Evolutionary conservation across 2,797 vertebrate genomes (phyloP).

Genomic region (Periophthalmus magnuspinnatus): DNA sequence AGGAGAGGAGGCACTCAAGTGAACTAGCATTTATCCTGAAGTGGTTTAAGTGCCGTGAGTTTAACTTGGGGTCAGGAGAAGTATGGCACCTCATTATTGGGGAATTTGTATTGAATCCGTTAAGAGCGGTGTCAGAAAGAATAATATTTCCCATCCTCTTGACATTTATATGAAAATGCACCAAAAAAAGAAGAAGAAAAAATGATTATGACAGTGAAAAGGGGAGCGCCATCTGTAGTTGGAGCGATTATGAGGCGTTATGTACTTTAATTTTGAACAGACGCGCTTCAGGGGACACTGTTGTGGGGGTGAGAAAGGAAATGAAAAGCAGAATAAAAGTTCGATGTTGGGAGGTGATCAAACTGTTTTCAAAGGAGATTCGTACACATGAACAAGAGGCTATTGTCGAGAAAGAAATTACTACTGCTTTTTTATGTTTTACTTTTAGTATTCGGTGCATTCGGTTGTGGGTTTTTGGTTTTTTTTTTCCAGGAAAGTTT

Average conservation of each 20-base stretch:
- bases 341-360: constrained; percentile 9
- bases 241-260: constrained; percentile 9
- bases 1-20: constrained; percentile 20
- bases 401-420: background rate
- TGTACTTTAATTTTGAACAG: constrained; percentile 25
- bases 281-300: constrained; percentile 1
- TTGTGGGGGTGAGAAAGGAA: constrained; percentile 6
- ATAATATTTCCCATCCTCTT: constrained; percentile 8
- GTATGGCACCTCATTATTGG: constrained; percentile 21
- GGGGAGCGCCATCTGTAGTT: constrained; percentile 2
- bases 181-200: constrained; percentile 6
- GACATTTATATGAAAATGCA: constrained; percentile 5
- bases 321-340: constrained; percentile 2
- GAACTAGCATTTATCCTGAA: constrained; percentile 32
- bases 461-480: too few species aligned
- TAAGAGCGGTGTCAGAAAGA: background rate
- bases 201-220: constrained; percentile 5
- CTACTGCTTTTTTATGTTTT: background rate
- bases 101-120: constrained; percentile 18
- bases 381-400: background rate
- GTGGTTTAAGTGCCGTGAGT: constrained; percentile 23
- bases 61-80: constrained; percentile 27
- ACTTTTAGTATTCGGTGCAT: background rate
- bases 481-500: background rate
- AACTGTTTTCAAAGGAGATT: background rate